These are phyloP conservation scores for Fulica atra DNA, from an alignment of 2,113 vertebrate genomes.

Conservation along the genomic window DNA sequence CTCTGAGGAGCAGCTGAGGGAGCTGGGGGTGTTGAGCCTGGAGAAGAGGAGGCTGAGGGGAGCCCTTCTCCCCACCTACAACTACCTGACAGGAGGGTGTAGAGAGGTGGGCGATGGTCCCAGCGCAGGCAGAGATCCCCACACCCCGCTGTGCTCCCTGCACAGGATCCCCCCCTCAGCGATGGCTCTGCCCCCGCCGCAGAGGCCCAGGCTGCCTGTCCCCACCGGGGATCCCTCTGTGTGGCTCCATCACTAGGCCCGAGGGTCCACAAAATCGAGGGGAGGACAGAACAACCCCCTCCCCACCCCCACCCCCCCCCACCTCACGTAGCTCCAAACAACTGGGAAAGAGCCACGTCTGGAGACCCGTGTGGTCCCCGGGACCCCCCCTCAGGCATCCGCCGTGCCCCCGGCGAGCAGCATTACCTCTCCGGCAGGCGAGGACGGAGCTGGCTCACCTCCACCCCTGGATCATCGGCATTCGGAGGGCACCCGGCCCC, in stretches of 20 bases:
- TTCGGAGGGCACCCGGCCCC: accelerated
- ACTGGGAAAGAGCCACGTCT: accelerated
- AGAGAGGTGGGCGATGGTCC: too few relatives aligned
- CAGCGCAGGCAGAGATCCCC: neutral
- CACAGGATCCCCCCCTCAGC: accelerated
- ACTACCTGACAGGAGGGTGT: too few relatives aligned
- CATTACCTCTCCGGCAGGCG: constrained; percentile 7
- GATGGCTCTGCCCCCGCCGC: neutral
- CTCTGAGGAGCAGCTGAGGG: too few relatives aligned
- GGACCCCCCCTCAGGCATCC: neutral
- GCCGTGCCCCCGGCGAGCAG: neutral
- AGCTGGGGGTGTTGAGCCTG: too few relatives aligned
- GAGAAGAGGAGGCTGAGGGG: too few relatives aligned
- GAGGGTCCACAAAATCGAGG: neutral
- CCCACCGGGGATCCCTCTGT: neutral
- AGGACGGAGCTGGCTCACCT: neutral
- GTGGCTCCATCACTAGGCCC: neutral
- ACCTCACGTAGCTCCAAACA: neutral
- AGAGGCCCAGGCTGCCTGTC: neutral
- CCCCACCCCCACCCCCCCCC: too few relatives aligned
- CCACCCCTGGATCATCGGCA: neutral
- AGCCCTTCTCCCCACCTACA: too few relatives aligned
- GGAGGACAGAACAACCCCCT: accelerated
- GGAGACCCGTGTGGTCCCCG: accelerated
- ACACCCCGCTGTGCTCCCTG: neutral